Percentiles rank a stretch among this genome's conserved stretches.
Evolutionary conservation across 2,113 vertebrate species (phyloP).

Genomic region (Petaurus breviceps): DNA sequence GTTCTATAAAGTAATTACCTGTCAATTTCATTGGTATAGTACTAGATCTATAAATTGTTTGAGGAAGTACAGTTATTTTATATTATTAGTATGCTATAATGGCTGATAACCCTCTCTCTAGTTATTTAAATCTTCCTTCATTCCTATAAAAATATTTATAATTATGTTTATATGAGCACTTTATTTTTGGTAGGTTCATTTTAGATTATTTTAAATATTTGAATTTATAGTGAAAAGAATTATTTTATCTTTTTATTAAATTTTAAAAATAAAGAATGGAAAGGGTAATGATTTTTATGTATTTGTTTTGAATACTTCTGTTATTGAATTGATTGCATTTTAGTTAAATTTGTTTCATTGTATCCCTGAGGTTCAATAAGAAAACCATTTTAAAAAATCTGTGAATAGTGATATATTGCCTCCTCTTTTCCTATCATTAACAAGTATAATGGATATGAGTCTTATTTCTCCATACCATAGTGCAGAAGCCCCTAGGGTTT

Average conservation of each 20-base stretch:
- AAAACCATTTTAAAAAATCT: background rate
- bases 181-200: too few species aligned
- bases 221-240: background rate
- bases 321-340: background rate
- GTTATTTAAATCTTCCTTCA: too few species aligned
- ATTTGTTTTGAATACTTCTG: background rate
- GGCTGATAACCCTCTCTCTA: too few species aligned
- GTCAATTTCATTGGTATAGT: background rate
- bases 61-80: too few species aligned
- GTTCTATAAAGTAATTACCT: background rate
- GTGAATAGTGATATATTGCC: background rate
- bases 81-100: too few species aligned
- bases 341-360: background rate
- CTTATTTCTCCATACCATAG: too few species aligned
- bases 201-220: too few species aligned
- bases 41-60: background rate
- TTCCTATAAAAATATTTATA: too few species aligned
- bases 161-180: too few species aligned
- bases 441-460: background rate
- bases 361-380: background rate
- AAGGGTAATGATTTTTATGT: background rate
- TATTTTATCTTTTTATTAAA: background rate
- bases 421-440: background rate
- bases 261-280: background rate
- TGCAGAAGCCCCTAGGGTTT: too few species aligned